These are phyloP conservation scores for Drosophila putrida DNA, from an alignment of 2,888 invertebrate genomes.

Conservation along the genomic window DNA sequence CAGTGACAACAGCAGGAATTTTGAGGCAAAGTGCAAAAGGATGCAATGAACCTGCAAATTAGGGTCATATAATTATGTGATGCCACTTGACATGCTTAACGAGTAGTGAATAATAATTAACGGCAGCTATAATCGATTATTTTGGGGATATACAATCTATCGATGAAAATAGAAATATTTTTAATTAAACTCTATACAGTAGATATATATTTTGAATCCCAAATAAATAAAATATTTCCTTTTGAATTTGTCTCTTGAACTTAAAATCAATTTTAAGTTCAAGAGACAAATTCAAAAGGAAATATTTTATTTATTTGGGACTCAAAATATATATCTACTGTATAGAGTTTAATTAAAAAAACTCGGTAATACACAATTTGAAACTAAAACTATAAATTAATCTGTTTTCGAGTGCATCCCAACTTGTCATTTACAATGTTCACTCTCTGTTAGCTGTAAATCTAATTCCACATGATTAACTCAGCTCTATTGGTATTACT, in stretches of 20 bases:
- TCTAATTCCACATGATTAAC: background rate
- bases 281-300: too few species aligned
- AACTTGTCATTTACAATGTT: background rate
- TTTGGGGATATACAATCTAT: background rate
- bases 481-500: background rate
- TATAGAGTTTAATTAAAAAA: too few species aligned
- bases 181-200: too few species aligned
- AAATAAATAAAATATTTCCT: too few species aligned
- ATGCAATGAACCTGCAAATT: constrained; percentile 41
- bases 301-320: too few species aligned
- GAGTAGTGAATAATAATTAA: constrained; percentile 3
- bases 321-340: too few species aligned
- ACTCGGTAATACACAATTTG: too few species aligned
- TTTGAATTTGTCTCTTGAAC: too few species aligned
- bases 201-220: too few species aligned
- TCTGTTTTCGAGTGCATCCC: background rate
- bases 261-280: too few species aligned
- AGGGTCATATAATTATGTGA: constrained; percentile 49
- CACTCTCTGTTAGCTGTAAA: background rate
- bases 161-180: background rate
- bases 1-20: constrained; percentile 56
- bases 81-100: constrained; percentile 23
- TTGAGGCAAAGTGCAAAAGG: constrained; percentile 16
- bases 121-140: constrained; percentile 13
- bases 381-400: too few species aligned